Conservation (phyloP, 2,888 invertebrate genomes). For the Elysia crispata region DNA sequence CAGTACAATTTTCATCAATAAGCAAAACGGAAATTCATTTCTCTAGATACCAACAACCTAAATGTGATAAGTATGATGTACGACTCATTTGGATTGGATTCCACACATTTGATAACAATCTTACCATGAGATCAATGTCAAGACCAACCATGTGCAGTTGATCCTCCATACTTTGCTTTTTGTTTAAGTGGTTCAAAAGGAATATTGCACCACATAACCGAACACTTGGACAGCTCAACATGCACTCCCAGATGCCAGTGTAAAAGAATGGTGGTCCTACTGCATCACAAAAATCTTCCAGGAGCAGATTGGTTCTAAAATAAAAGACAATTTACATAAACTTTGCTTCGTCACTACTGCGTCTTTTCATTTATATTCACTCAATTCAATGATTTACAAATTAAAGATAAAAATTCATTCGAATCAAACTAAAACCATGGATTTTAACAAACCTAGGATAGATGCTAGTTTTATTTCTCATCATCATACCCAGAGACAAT, state of each 20-base stretch:
- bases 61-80: no score
- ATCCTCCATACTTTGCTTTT: conserved; percentile 87
- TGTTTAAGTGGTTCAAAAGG: conserved; percentile 88
- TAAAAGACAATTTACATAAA: conserved; percentile 1
- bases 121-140: conserved; percentile 89
- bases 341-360: neutral
- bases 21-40: no score
- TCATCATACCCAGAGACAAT: no score
- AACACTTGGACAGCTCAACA: conserved; percentile 88
- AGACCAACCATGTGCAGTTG: conserved; percentile 90
- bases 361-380: no score
- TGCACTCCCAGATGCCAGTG: conserved; percentile 91
- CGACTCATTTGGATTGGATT: no score
- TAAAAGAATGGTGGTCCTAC: conserved; percentile 89
- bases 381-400: neutral
- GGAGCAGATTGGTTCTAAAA: conserved; percentile 76
- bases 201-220: conserved; percentile 90
- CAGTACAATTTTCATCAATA: no score
- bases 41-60: no score
- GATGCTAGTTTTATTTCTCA: no score
- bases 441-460: neutral
- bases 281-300: conserved; percentile 86
- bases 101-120: conserved; percentile 48
- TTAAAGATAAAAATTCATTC: neutral
- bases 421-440: neutral